Base-by-base conservation (phyloP, 1,140 invertebrate species). In the Aplysia californica region DNA sequence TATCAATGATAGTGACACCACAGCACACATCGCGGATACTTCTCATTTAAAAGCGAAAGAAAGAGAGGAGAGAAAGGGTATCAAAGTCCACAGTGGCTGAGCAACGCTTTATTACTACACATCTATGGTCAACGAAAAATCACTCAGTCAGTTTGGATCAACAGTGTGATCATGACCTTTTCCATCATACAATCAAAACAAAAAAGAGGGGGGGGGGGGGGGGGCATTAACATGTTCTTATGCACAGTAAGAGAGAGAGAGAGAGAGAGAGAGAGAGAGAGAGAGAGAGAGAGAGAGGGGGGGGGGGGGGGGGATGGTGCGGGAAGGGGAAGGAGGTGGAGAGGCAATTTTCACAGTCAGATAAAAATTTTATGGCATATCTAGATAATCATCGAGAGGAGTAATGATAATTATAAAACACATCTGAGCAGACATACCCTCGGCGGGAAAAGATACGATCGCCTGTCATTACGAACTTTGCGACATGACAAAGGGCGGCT, bases 341-440 rank as follows among this genome's bases (percentile, higher is more conserved):
- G 56, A 59, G 56, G 36, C 59, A 64, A 15, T 64, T 64, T 64
- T 64, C 59, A 4, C 59, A 29, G 15, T n/a, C 29, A 31, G 36
- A 35, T 33, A 33, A 64, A 64, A 64, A 35, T 64, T 64, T 64
- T 33, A 64, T 64, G 36, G 59, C 59, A 64, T 64, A 64, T 64
- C 59, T 35, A 33, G 59, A 64, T 64, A 64, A 3, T 33, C 29
- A 64, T 64, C 59, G 59, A 29, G 31, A 35, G 59, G n/a, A n/a
- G n/a, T n/a, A 64, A 64, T 64, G 36, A 64, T 64, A 64, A 64
- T 64, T 64, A 21, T 35, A 64, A 64, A 64, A 64, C 21, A 64
- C 59, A 64, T 64, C 59, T 33, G 31, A 64, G 10, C 31, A 64
- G 36, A 29, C 29, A 29, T 31, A 64, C 26, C 59, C 31, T 64